Evolutionary conservation across 2,113 vertebrate species (phyloP), one percentile per base, ranked within the genome.

Genomic region (Urocitellus parryii): DNA sequence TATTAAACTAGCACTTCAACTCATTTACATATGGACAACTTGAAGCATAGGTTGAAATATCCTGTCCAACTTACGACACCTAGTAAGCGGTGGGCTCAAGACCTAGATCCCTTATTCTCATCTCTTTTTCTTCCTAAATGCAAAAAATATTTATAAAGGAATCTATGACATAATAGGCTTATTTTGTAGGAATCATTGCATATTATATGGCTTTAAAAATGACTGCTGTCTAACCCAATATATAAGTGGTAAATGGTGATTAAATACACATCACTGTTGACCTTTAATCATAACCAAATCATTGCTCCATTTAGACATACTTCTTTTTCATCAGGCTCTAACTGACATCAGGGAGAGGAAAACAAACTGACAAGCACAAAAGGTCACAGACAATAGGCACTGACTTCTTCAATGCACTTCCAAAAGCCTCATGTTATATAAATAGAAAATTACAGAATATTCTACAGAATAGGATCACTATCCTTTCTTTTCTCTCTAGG

Each of bases 211-310:
- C 39, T 95, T 77, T 72, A 0, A 94, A 61, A 94, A 63, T 63
- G 67, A 22, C 18, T 93, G 61, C 78, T 53, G 34, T 96, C 87
- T 86, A 56, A 96, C 17, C n/a, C 63, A 65, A 83, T 68, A 77
- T 0, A 0, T 51, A 89, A 25, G 70, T 58, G 92, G 92, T 53
- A 79, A 93, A 95, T 4, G 8, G 79, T 89, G 92, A 98, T 82
- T 96, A 97, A 97, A 77, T 77, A 92, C 0, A 72, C 1, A 61
- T 68, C 10, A 45, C 58, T 48, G 42, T 61, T 86, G 79, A 95
- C 76, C 67, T 97, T 83, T 96, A 98, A 96, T 27, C 97, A 68
- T 91, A 94, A 73, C n/a, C 83, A 51, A 91, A 95, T 96, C 96
- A 67, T 48, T 48, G 77, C 74, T 95, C 63, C 96, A 53, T 39